Evolutionary conservation across 2,113 vertebrate species (phyloP).

Genomic region (Nothocercus julius): DNA sequence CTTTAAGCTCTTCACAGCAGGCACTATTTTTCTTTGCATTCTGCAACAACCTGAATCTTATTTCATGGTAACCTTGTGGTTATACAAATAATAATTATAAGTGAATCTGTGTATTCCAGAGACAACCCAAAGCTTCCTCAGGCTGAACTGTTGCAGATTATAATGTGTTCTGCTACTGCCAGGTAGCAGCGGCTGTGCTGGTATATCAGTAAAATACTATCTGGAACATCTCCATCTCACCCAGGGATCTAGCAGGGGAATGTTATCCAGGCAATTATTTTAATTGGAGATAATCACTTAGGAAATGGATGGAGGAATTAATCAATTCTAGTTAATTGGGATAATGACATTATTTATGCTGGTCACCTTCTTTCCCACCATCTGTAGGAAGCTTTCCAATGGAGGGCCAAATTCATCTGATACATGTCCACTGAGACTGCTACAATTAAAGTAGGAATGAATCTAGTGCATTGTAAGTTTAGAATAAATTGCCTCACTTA

Average conservation of each 20-base stretch:
- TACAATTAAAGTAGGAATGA: background rate
- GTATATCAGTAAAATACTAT: background rate
- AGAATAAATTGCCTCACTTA: conserved; percentile 32
- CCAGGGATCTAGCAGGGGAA: conserved; percentile 1
- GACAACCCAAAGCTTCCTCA: background rate
- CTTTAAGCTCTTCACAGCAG: background rate
- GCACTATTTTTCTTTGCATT: background rate
- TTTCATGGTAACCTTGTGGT: background rate
- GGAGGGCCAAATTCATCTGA: conserved; percentile 1
- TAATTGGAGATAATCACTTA: conserved; percentile 51
- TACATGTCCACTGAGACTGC: background rate
- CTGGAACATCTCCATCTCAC: background rate
- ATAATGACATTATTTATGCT: conserved; percentile 52
- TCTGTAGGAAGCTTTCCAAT: conserved; percentile 37
- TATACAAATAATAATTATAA: background rate
- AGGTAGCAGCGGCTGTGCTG: background rate
- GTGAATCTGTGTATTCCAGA: background rate
- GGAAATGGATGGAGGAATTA: conserved; percentile 49
- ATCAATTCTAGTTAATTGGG: conserved; percentile 58
- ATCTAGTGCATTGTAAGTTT: background rate
- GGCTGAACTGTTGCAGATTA: background rate
- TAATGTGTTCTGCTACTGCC: background rate
- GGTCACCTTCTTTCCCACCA: conserved; percentile 2
- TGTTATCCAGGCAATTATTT: conserved; percentile 43
- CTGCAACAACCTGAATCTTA: background rate